These are phyloP conservation scores for Brachyalestes nurse DNA, from an alignment of 2,797 vertebrate genomes.

Conservation along the genomic window DNA sequence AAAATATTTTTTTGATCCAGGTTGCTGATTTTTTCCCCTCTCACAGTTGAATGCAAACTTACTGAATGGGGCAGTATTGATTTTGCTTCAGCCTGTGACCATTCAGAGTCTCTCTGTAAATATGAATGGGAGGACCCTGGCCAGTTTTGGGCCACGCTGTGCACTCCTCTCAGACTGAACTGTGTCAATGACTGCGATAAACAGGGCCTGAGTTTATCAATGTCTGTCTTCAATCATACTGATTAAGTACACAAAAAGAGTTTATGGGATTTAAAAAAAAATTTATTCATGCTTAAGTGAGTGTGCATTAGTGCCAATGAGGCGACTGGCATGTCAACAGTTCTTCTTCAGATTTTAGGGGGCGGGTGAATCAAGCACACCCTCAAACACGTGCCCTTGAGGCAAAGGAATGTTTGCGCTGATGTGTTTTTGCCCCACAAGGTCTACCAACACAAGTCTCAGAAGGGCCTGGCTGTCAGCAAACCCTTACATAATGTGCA, in stretches of 20 bases:
- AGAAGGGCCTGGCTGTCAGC: not conserved
- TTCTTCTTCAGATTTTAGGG: conserved; percentile 7
- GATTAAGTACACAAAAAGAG: not conserved
- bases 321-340: conserved; percentile 29
- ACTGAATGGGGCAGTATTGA: conserved; percentile 40
- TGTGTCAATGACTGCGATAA: conserved; percentile 47
- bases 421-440: conserved; percentile 40
- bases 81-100: conserved; percentile 32
- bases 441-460: conserved; percentile 17
- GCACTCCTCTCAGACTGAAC: conserved; percentile 43
- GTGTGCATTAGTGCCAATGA: conserved; percentile 10
- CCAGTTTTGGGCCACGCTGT: conserved; percentile 36
- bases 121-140: conserved; percentile 44
- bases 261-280: not conserved
- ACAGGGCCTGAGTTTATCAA: conserved; percentile 22
- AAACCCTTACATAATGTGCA: conserved; percentile 10
- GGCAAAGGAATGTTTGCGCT: conserved; percentile 38
- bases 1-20: not conserved
- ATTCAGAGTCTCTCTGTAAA: conserved; percentile 52
- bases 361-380: conserved; percentile 10
- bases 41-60: conserved; percentile 30
- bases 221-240: conserved; percentile 17
- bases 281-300: not conserved
- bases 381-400: conserved; percentile 45
- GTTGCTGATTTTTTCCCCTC: not conserved